Conservation (phyloP, 1,140 invertebrate species). For the Epicauta chinensis region DNA sequence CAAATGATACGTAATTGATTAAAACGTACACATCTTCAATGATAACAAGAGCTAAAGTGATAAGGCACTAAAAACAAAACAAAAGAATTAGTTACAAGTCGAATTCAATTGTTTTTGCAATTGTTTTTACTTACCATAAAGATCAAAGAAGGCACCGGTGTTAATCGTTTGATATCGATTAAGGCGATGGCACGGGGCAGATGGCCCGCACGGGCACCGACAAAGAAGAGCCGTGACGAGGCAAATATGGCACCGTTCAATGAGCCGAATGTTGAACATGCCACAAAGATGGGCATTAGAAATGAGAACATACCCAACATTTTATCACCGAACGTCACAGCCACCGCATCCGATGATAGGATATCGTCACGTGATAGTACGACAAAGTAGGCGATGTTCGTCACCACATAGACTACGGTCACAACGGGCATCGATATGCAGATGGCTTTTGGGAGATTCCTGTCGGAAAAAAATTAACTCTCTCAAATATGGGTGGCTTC, state of each 20-base stretch:
- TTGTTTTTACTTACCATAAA: constrained; percentile 68
- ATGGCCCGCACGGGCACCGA: constrained; percentile 85
- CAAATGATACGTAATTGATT: constrained; percentile 91
- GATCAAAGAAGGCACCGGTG: constrained; percentile 85
- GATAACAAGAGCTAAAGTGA: constrained; percentile 76
- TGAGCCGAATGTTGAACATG: constrained; percentile 81
- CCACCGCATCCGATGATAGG: constrained; percentile 79
- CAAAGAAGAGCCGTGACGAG: constrained; percentile 82
- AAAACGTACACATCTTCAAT: constrained; percentile 82
- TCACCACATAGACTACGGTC: constrained; percentile 80
- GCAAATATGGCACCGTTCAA: constrained; percentile 86
- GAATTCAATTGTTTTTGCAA: constrained; percentile 2
- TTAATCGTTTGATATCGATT: constrained; percentile 77
- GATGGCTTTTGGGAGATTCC: constrained; percentile 84
- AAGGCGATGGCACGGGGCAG: constrained; percentile 81
- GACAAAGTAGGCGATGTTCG: constrained; percentile 87
- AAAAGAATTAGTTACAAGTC: neutral
- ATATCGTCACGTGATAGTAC: constrained; percentile 77
- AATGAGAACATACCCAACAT: constrained; percentile 73
- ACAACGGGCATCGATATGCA: constrained; percentile 88
- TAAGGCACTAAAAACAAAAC: constrained; percentile 57
- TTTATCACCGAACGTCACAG: constrained; percentile 83
- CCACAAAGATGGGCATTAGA: constrained; percentile 84
- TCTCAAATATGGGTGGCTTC: neutral
- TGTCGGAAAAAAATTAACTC: constrained; percentile 49